Evolutionary conservation across 2,797 vertebrate species (phyloP), one percentile per base, ranked within the genome.

Genomic region (Arremon aurantiirostris): DNA sequence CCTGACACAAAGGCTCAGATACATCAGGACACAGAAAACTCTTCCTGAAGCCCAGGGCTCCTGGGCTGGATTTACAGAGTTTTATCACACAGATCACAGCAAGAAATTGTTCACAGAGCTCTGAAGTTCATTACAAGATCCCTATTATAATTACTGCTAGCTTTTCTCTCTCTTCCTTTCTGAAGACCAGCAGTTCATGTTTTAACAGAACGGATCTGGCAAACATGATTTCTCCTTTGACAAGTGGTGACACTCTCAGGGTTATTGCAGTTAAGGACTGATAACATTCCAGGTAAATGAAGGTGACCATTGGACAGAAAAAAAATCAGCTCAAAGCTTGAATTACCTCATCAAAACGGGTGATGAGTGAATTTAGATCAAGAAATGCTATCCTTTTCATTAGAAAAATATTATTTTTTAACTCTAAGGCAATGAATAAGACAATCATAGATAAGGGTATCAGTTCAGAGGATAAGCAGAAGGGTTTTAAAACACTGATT

Each of bases 361-460:
- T 44, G 17, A 39, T 7, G 17, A 81, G 61, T 46, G 61, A 56
- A 63, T 83, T 87, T 44, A 90, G 79, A 90, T 12, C 52, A 70
- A 77, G 50, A 79, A 69, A 84, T 63, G 17, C 72, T 73, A 57
- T 59, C 47, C 42, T 83, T 80, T 60, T 77, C 24, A 37, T 44
- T 63, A 87, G 52, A 87, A 95, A 89, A 90, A 86, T 49, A 90
- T 21, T 53, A 47, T 50, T 76, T 50, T 81, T 59, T 50, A 44
- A 60, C 60, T 78, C 65, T 73, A 80, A 94, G 71, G 81, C 68
- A 94, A 95, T 55, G 90, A 96, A 94, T 89, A 96, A 84, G 82
- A 81, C 24, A 86, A 86, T 86, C 27, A 27, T 7, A 77, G 69
- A 77, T 30, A 68, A 66, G 30, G 46, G 47, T 65, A 59, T 42